phyloP scores from a whole-genome alignment of 2,888 invertebrate species.

The Caenorhabditis uteleia region DNA sequence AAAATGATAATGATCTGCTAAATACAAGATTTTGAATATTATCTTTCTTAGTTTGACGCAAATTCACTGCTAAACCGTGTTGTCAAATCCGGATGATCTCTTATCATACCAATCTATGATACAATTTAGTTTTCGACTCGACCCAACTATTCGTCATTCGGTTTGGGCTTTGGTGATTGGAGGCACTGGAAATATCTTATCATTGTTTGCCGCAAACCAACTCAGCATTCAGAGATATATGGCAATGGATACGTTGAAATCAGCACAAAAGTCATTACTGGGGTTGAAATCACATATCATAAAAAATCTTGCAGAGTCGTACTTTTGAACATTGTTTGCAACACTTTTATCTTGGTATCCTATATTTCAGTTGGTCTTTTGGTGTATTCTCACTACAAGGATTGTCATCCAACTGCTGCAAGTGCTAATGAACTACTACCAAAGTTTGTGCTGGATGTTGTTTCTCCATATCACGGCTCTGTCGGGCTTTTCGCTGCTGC shows the following conservation, averaged over 20 bases:
- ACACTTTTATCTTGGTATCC: slow-evolving; percentile 49
- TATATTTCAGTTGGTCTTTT: slow-evolving; percentile 59
- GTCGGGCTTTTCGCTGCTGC: slow-evolving; percentile 62
- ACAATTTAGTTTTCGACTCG: slow-evolving; percentile 64
- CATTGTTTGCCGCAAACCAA: slow-evolving; percentile 66
- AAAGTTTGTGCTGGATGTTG: slow-evolving; percentile 53
- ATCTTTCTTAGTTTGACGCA: no score
- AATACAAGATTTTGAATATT: no score
- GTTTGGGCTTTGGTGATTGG: slow-evolving; percentile 61
- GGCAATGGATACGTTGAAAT: slow-evolving; percentile 48
- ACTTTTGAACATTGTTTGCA: slow-evolving; percentile 61
- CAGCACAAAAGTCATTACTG: slow-evolving; percentile 45
- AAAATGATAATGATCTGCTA: no score
- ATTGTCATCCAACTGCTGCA: slow-evolving; percentile 55
- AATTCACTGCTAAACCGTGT: no score
- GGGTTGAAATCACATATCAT: slow-evolving; percentile 5
- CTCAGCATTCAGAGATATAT: slow-evolving; percentile 65
- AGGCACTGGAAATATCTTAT: slow-evolving; percentile 60
- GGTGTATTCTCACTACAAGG: slow-evolving; percentile 57
- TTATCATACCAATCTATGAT: no score
- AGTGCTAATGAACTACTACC: slow-evolving; percentile 53
- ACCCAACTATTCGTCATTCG: slow-evolving; percentile 64
- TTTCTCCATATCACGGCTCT: slow-evolving; percentile 50
- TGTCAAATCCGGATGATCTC: no score
- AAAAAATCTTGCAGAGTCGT: slow-evolving; percentile 51